Conservation (phyloP, 2,888 invertebrate species). For the Eristalis tenax region DNA sequence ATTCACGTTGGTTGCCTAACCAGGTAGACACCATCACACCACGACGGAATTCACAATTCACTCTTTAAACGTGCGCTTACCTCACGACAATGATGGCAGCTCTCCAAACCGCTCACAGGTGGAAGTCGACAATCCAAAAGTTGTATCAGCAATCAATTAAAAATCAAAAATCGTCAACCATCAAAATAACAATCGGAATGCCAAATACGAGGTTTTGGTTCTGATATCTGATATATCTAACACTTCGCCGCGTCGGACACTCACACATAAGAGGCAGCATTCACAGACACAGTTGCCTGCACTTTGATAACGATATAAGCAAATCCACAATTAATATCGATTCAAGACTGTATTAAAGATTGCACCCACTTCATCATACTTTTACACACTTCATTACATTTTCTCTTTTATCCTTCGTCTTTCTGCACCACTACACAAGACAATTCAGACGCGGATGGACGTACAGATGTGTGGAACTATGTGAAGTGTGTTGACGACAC, state of each 20-base stretch:
- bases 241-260: conserved; percentile 5
- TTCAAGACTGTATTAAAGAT: conserved; percentile 44
- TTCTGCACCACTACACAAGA: conserved; percentile 39
- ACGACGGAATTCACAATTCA: background rate
- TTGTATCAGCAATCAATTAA: conserved; percentile 19
- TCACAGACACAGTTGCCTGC: background rate
- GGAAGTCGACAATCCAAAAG: background rate
- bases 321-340: conserved; percentile 39
- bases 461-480: background rate
- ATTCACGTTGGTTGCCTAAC: conserved; percentile 27
- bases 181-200: conserved; percentile 15
- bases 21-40: conserved; percentile 2
- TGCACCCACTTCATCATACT: conserved; percentile 58
- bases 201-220: conserved; percentile 3
- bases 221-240: conserved; percentile 9
- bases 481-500: conserved; percentile 19
- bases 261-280: background rate
- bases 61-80: conserved; percentile 22
- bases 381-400: conserved; percentile 46
- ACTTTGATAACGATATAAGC: background rate
- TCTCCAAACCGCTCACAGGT: conserved; percentile 7
- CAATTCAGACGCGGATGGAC: conserved; percentile 1
- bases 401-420: conserved; percentile 37
- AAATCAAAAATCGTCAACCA: conserved; percentile 13
- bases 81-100: conserved; percentile 29